These are phyloP conservation scores for Drosophila fulvimacula DNA, from an alignment of 2,888 invertebrate species.

Conservation along the genomic window DNA sequence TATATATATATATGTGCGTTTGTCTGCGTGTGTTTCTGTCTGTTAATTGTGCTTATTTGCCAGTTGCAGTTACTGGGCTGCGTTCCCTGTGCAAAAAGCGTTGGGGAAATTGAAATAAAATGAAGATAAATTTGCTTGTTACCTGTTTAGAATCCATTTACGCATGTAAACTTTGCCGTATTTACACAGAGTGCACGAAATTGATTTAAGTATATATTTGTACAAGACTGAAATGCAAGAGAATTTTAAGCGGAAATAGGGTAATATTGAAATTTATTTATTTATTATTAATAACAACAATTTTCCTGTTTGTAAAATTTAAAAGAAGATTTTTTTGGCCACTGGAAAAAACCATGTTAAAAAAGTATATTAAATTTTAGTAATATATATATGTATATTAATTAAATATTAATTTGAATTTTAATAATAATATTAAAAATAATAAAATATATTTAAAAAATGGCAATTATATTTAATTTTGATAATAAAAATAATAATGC, in stretches of 20 bases:
- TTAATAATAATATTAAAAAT: too few species aligned
- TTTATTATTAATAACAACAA: neutral
- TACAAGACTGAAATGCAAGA: neutral
- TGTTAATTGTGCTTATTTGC: constrained; percentile 52
- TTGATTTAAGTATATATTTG: constrained; percentile 3
- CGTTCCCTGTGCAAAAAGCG: constrained; percentile 29
- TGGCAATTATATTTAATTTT: too few species aligned
- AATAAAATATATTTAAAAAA: too few species aligned
- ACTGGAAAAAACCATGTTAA: neutral
- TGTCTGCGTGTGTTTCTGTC: constrained; percentile 1
- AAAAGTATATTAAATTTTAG: neutral
- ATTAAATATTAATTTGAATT: neutral
- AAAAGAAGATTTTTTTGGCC: neutral
- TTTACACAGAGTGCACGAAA: constrained; percentile 10
- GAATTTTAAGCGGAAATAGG: neutral
- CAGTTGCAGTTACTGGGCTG: constrained; percentile 31
- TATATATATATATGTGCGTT: constrained; percentile 1
- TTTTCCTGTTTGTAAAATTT: neutral
- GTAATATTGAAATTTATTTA: neutral
- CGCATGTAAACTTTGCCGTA: constrained; percentile 17
- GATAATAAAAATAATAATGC: too few species aligned
- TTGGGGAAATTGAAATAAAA: constrained; percentile 53
- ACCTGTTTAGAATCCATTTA: constrained; percentile 31
- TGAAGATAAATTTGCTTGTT: constrained; percentile 44
- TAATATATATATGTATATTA: too few species aligned